Percentiles rank a stretch among this genome's conserved stretches.
phyloP scores from a whole-genome alignment of 1,140 invertebrate genomes.

The Zophobas morio region DNA sequence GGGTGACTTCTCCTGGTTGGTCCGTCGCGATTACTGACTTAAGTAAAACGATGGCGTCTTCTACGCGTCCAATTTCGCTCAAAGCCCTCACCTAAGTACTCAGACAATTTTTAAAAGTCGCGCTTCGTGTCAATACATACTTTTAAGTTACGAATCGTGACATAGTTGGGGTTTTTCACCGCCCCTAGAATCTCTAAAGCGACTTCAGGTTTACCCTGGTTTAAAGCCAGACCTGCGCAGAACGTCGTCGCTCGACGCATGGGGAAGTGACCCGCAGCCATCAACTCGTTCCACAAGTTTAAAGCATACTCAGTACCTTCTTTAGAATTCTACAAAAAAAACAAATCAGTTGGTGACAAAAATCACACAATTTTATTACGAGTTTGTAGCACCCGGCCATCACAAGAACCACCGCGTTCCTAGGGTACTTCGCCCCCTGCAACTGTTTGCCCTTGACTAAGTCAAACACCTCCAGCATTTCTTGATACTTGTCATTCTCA shows the following conservation, averaged over 20 bases:
- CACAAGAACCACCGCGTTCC: slow-evolving; percentile 76
- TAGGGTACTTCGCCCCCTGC: slow-evolving; percentile 76
- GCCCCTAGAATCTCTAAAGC: slow-evolving; percentile 77
- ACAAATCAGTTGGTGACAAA: neutral
- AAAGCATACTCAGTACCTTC: slow-evolving; percentile 78
- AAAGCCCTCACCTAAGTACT: slow-evolving; percentile 71
- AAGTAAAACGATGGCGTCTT: slow-evolving; percentile 77
- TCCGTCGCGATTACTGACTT: slow-evolving; percentile 73
- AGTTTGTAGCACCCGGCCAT: slow-evolving; percentile 83
- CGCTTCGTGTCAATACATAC: slow-evolving; percentile 62
- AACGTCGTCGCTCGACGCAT: slow-evolving; percentile 75
- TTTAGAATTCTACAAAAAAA: slow-evolving; percentile 75
- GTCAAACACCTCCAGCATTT: slow-evolving; percentile 78
- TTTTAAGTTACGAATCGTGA: slow-evolving; percentile 79
- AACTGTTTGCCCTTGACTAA: slow-evolving; percentile 72
- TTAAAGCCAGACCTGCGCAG: slow-evolving; percentile 77
- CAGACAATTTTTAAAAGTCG: neutral
- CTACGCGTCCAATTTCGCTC: slow-evolving; percentile 73
- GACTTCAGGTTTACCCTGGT: slow-evolving; percentile 76
- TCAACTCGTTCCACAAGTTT: slow-evolving; percentile 74
- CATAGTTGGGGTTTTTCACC: slow-evolving; percentile 72
- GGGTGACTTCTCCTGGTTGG: slow-evolving; percentile 67
- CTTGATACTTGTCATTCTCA: slow-evolving; percentile 78
- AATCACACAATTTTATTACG: slow-evolving; percentile 69
- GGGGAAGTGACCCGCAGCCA: slow-evolving; percentile 70